Percentiles rank a stretch among this genome's conserved stretches.
These are phyloP conservation scores for Hyperoplus lanceolatus DNA, from an alignment of 2,797 vertebrate genomes.

Conservation along the genomic window DNA sequence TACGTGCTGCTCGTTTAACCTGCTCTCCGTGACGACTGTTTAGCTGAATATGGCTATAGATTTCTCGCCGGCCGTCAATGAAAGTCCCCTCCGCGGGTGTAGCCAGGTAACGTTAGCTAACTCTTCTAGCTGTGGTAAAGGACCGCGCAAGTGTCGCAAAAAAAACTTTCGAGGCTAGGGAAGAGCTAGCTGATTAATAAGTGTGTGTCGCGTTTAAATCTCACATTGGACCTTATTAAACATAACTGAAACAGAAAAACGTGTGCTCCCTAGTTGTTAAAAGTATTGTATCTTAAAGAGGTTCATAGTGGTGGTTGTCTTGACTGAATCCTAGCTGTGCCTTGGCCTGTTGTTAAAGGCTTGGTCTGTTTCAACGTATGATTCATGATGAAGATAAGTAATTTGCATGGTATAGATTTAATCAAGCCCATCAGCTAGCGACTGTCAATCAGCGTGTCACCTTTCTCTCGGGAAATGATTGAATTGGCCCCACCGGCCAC, in stretches of 20 bases:
- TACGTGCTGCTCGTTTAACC: constrained; percentile 25
- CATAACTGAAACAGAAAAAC: accelerated
- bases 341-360: constrained; percentile 68
- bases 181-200: constrained; percentile 30
- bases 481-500: constrained; percentile 6
- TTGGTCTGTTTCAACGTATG: constrained; percentile 8
- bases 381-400: background rate
- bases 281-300: constrained; percentile 1
- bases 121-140: constrained; percentile 67
- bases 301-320: constrained; percentile 47
- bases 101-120: constrained; percentile 70
- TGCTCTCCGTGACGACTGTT: background rate
- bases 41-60: background rate
- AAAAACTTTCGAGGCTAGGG: constrained; percentile 71
- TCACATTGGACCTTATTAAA: accelerated
- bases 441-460: background rate
- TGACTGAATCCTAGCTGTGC: constrained; percentile 45
- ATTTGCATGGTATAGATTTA: background rate
- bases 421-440: background rate
- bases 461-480: background rate
- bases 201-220: background rate
- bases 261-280: background rate
- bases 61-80: background rate
- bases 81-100: constrained; percentile 35
- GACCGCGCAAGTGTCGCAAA: constrained; percentile 68